phyloP scores from a whole-genome alignment of 2,113 vertebrate species.

The Triplophysa tibetana region DNA sequence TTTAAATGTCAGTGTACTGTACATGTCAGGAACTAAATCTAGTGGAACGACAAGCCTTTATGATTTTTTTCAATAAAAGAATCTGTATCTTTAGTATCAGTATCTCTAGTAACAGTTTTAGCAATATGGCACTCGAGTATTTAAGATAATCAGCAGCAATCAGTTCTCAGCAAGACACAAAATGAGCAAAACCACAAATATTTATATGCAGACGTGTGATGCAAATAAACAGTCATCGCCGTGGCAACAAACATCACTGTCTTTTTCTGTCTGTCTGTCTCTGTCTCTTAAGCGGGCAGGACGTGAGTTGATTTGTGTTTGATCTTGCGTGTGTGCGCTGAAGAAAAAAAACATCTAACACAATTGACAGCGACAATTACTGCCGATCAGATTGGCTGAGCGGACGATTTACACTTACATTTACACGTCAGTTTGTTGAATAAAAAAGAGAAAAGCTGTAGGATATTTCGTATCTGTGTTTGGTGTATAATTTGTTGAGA shows the following conservation, averaged over 20 bases:
- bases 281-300: constrained; percentile 83
- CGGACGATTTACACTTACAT: constrained; percentile 97
- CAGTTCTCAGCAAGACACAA: not conserved
- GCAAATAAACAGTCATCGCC: constrained; percentile 78
- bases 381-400: constrained; percentile 92
- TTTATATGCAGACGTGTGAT: constrained; percentile 65
- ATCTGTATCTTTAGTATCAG: not conserved
- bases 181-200: constrained; percentile 50
- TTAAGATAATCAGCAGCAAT: not conserved
- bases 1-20: not conserved
- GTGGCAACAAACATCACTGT: constrained; percentile 72
- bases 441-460: constrained; percentile 73
- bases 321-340: constrained; percentile 89
- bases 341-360: constrained; percentile 98
- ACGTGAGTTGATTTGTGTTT: constrained; percentile 88
- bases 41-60: not conserved
- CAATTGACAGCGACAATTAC: constrained; percentile 99
- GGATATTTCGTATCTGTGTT: constrained; percentile 76
- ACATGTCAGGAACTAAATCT: not conserved
- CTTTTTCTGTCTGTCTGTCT: constrained; percentile 73
- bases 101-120: not conserved
- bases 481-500: constrained; percentile 89
- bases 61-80: not conserved
- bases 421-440: constrained; percentile 98
- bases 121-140: too few species aligned